Percentiles rank a stretch among this genome's conserved stretches.
Conservation (phyloP, 35 echinoderm and acorn worm species). For the Acanthaster planci region DNA sequence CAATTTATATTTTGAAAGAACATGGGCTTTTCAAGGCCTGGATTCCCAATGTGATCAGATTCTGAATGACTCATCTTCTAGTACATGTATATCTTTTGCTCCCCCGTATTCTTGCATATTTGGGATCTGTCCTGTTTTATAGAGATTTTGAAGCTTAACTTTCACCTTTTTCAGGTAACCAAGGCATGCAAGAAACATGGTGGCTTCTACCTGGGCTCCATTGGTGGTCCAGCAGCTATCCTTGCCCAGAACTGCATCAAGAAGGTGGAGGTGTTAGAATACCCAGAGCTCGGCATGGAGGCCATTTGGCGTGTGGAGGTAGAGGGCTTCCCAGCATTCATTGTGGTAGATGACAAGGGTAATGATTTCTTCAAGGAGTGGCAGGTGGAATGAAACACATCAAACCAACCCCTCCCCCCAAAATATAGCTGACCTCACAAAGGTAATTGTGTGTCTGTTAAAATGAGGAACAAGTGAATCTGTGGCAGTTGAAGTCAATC, state of each 20-base stretch:
- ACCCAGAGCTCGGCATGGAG: conserved; percentile 95
- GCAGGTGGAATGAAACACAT: conserved; percentile 72
- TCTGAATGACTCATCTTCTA: too few relatives aligned
- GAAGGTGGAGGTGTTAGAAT: conserved; percentile 92
- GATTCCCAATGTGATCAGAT: too few relatives aligned
- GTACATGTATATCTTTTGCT: too few relatives aligned
- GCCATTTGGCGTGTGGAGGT: conserved; percentile 85
- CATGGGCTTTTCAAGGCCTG: too few relatives aligned
- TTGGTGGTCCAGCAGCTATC: conserved; percentile 94
- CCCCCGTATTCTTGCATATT: too few relatives aligned
- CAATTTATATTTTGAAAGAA: too few relatives aligned
- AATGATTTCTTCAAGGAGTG: conserved; percentile 99
- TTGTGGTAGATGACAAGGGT: conserved; percentile 98
- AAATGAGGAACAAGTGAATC: not conserved
- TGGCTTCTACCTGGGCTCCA: conserved; percentile 95
- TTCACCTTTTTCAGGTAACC: conserved; percentile 57
- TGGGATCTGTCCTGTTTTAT: too few relatives aligned
- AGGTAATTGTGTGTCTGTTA: not conserved
- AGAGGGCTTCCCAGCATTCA: conserved; percentile 94
- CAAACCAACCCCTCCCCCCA: not conserved
- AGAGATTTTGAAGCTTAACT: too few relatives aligned
- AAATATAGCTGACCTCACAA: not conserved
- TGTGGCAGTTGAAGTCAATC: too few relatives aligned
- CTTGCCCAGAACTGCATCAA: conserved; percentile 98
- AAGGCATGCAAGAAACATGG: conserved; percentile 92